Base-by-base conservation (phyloP, 2,113 vertebrate species). In the Zapus hudsonius region DNA sequence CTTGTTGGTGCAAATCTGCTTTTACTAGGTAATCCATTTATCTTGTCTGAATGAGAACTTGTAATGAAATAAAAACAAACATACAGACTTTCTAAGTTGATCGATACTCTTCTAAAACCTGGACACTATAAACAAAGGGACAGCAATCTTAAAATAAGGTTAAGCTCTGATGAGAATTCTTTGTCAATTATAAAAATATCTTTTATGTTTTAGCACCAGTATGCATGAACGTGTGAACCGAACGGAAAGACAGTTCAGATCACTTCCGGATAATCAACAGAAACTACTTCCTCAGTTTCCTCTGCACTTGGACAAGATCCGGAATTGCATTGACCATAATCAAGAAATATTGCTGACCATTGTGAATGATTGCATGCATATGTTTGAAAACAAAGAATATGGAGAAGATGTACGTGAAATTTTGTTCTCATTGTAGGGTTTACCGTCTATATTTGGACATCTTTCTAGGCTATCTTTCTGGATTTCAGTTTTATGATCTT, bases 351-450 rank as follows among this genome's bases (percentile, higher is more conserved):
- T 99, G 63, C 98, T 99, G 95, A 99, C 98, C 96, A 98, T 99
- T 95, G 98, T 99, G 94, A 98, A 99, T 96, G 99, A 99, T 98
- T 99, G 99, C 97, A 96, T 98, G 94, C 98, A 99, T 98, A 99
- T 99, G 99, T 99, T 99, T 98, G 99, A 99, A 98, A 99, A 99
- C 97, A 99, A 99, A 96, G 99, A 99, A 95, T 99, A 99, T 89
- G 99, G 98, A 90, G 98, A 99, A 97, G 98, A 99, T 93, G 99
- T 99, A 98, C 98, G 99, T 97, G 93, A 96, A 96, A 76, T 89
- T 90, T 97, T 92, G 74, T 94, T 75, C 89, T 89, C 10, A 94
- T 86, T 57, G 67, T 89, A 93, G 70, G 82, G 33, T 95, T 9
- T 73, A 84, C 16, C 25, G 12, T 95, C 42, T 83, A 0, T 84